Percentiles rank a stretch among this genome's conserved stretches.
Conservation (phyloP, 2,797 vertebrate species). For the Myotis vivesi region DNA sequence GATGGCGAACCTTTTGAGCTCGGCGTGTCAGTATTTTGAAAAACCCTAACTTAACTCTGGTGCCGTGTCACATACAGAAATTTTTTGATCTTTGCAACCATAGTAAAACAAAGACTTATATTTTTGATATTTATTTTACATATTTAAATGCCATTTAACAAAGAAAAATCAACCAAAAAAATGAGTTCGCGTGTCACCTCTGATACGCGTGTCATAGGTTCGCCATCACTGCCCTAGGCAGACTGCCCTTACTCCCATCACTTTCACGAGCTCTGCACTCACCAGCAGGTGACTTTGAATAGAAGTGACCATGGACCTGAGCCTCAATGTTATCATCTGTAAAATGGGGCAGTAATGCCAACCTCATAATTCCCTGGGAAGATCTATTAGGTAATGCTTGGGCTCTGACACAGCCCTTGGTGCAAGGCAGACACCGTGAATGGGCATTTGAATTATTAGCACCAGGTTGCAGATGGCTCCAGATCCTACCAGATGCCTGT, state of each 20-base stretch:
- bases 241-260: rapidly evolving
- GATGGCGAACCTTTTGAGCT: no score
- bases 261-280: not conserved
- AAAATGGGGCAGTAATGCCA: not conserved
- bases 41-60: no score
- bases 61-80: no score
- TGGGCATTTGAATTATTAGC: not conserved
- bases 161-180: no score
- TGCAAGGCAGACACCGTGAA: rapidly evolving
- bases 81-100: no score
- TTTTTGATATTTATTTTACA: no score
- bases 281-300: not conserved
- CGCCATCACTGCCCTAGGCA: not conserved
- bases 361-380: not conserved
- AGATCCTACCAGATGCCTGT: not conserved
- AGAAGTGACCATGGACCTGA: not conserved
- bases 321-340: not conserved
- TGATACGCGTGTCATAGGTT: no score
- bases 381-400: rapidly evolving
- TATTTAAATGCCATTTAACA: no score
- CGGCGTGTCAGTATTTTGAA: no score
- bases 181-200: no score
- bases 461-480: not conserved
- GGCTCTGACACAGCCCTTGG: not conserved
- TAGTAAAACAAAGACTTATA: no score